Evolutionary conservation across 2,113 vertebrate species (phyloP).

Genomic region (Serilophus lunatus): DNA sequence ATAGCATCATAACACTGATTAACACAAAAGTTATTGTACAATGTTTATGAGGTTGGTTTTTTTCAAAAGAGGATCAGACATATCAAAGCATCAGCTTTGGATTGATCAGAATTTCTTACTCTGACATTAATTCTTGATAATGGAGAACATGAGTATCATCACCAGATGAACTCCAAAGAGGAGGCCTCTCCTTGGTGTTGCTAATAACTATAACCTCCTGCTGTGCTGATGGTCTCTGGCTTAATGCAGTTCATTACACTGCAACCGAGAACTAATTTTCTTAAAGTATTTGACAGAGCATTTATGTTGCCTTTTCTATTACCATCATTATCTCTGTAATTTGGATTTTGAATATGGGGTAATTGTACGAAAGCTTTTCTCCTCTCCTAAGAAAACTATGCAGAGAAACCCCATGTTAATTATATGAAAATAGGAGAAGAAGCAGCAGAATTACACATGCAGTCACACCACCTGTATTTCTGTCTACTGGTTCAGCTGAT

Average conservation of each 20-base stretch:
- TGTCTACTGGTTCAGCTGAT: background rate
- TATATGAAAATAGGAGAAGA: background rate
- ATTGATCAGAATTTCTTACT: background rate
- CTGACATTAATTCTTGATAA: background rate
- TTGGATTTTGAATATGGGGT: background rate
- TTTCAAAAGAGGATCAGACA: background rate
- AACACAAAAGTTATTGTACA: background rate
- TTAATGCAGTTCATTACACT: background rate
- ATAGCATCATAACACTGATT: background rate
- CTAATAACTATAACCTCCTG: background rate
- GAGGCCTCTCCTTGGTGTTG: background rate
- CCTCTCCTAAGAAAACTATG: background rate
- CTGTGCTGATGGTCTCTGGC: background rate
- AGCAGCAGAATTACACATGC: background rate
- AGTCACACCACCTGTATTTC: background rate
- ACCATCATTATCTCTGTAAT: background rate
- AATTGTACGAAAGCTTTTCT: background rate
- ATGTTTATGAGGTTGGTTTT: background rate
- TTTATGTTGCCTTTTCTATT: background rate
- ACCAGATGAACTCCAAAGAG: background rate
- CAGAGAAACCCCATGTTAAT: background rate
- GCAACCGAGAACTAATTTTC: background rate
- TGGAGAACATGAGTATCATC: background rate
- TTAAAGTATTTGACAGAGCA: background rate
- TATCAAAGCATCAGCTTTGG: background rate